Evolutionary conservation across 2,113 vertebrate species (phyloP), one percentile per base, ranked within the genome.

Genomic region (Notarius quadriscutis): DNA sequence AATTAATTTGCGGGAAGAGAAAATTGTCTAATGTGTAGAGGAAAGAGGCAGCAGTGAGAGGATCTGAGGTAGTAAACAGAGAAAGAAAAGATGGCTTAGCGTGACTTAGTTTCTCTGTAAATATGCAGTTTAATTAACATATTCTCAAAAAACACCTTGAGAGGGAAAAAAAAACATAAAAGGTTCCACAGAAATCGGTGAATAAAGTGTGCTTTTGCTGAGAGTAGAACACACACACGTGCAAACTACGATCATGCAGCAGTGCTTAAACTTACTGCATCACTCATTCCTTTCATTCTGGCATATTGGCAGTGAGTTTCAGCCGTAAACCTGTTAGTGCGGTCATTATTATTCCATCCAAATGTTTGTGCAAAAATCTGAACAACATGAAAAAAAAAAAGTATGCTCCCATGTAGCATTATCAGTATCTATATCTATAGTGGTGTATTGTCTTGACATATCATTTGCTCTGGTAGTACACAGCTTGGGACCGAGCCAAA

Each of bases 1-100:
- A 94, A 95, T 94, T 95, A 94, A 95, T 94, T 95, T 93, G 92
- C 90, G 89, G 41, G 87, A 89, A 92, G 93, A 91, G 93, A 92
- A 84, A 79, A 88, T 51, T 85, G 90, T 92, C 71, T 67, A 86
- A 83, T 92, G 84, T 79, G 88, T n/a, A 85, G 78, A 93, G 93
- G 92, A 88, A 51, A n/a, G 72, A 90, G 77, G 81, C 57, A 91
- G 79, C 69, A 63, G 67, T 92, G 92, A 92, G 91, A 94, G 92
- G 88, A 90, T 89, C 78, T 82, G 41, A 86, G 87, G 91, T 81
- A 78, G 89, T 91, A 92, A 93, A 92, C 90, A 87, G 84, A 91
- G 90, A 86, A 81, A 88, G 81, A 82, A 92, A 93, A 93, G 91
- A 27, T 57, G 20, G 79, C 79, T 81, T 62, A 87, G 88, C 81